A percentile compares a stretch with the other conserved stretches of the same genome.
Evolutionary conservation across 1,140 invertebrate species (phyloP).

Genomic region (Telenomus remus): DNA sequence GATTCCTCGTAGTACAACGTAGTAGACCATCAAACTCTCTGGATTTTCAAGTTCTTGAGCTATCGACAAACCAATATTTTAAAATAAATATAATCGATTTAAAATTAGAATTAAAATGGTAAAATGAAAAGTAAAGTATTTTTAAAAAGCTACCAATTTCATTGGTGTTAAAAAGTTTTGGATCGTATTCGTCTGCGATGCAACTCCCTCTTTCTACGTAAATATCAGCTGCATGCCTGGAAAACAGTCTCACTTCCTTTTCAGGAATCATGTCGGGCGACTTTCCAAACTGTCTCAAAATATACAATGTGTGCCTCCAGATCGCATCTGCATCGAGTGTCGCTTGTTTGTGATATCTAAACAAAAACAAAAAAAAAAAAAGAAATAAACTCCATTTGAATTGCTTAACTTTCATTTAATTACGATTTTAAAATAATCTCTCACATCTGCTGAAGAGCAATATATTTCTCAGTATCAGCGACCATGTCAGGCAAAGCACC

Average conservation of each 20-base stretch:
- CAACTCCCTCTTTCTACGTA: conserved; percentile 86
- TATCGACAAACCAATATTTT: conserved; percentile 50
- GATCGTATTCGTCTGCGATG: conserved; percentile 86
- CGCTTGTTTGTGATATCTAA: conserved; percentile 88
- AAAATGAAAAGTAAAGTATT: not conserved
- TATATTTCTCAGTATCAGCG: conserved; percentile 93
- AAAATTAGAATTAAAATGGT: too few relatives aligned
- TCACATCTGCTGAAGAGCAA: conserved; percentile 91
- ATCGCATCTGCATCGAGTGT: conserved; percentile 87
- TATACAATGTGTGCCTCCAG: conserved; percentile 85
- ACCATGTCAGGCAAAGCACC: conserved; percentile 99
- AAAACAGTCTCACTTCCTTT: conserved; percentile 87
- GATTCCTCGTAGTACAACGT: conserved; percentile 92
- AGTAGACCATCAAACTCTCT: conserved; percentile 91
- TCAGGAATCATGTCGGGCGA: conserved; percentile 85
- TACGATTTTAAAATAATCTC: conserved; percentile 34
- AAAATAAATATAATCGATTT: too few relatives aligned
- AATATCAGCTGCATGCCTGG: conserved; percentile 89
- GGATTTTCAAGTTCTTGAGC: conserved; percentile 83
- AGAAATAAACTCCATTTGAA: too few relatives aligned
- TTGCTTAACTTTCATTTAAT: too few relatives aligned
- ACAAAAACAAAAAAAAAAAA: too few relatives aligned
- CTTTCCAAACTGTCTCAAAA: conserved; percentile 85
- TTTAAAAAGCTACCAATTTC: conserved; percentile 75
- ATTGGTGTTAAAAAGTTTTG: conserved; percentile 75